These are phyloP conservation scores for Heliothis subflexa DNA, from an alignment of 1,140 invertebrate species.

Conservation along the genomic window DNA sequence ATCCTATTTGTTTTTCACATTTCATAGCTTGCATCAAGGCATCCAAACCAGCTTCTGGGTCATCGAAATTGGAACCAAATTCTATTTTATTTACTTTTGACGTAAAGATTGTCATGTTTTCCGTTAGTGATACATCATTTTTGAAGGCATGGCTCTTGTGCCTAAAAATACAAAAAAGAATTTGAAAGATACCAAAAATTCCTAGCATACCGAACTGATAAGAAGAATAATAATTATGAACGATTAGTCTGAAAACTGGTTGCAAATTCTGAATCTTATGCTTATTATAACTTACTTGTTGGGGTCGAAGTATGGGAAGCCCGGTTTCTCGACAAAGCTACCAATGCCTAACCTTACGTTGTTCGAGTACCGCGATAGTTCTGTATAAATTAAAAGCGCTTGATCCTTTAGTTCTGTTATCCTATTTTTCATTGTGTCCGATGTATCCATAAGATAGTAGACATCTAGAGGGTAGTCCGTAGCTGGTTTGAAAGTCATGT, in stretches of 20 bases:
- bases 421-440: conserved; percentile 92
- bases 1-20: conserved; percentile 88
- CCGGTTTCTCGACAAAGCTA: conserved; percentile 95
- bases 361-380: conserved; percentile 91
- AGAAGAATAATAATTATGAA: not conserved
- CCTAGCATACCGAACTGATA: no score
- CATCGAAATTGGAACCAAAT: conserved; percentile 91
- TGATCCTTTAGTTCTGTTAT: conserved; percentile 90
- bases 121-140: conserved; percentile 93
- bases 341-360: conserved; percentile 95
- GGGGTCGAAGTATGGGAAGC: conserved; percentile 90
- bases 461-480: conserved; percentile 95
- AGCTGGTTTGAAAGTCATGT: conserved; percentile 87
- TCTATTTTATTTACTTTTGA: conserved; percentile 84
- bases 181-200: no score
- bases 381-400: conserved; percentile 87
- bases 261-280: no score
- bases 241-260: conserved; percentile 53
- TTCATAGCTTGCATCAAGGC: conserved; percentile 92
- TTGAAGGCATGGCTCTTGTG: conserved; percentile 89
- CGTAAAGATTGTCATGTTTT: conserved; percentile 89
- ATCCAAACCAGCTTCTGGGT: conserved; percentile 92
- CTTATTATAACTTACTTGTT: conserved; percentile 61
- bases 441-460: conserved; percentile 96
- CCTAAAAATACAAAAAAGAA: not conserved